Evolutionary conservation across 1,140 invertebrate species (phyloP).

Genomic region (Cotesia glomerata): DNA sequence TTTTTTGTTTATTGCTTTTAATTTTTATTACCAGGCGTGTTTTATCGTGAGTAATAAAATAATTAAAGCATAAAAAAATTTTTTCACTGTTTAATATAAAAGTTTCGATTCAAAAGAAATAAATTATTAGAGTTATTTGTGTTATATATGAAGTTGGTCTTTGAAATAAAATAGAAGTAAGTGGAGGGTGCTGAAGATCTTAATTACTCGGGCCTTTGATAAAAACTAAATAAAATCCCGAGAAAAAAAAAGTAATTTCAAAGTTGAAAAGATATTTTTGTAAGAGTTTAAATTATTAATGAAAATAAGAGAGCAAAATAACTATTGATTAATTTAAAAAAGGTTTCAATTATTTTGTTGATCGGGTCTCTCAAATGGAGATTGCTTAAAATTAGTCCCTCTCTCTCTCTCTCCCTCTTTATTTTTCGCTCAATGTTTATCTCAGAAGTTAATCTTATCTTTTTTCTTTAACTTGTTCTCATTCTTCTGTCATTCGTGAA

Average conservation of each 20-base stretch:
- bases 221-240: not conserved
- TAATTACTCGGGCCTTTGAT: slow-evolving; percentile 2
- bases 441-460: not conserved
- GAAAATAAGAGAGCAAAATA: not conserved
- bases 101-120: too few relatives aligned
- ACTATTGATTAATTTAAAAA: too few relatives aligned
- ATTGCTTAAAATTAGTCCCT: too few relatives aligned
- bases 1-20: too few relatives aligned
- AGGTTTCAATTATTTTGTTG: not conserved
- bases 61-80: too few relatives aligned
- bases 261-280: not conserved
- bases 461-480: not conserved
- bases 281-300: not conserved
- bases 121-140: not conserved
- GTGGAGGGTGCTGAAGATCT: not conserved
- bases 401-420: not conserved
- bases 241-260: not conserved
- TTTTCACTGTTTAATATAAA: too few relatives aligned
- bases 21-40: too few relatives aligned
- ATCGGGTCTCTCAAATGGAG: not conserved
- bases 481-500: slow-evolving; percentile 3
- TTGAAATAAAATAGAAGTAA: not conserved
- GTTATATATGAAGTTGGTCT: not conserved
- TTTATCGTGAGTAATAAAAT: too few relatives aligned
- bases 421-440: not conserved